Conservation (phyloP, 2,113 vertebrate species). For the Psilopogon haemacephalus region DNA sequence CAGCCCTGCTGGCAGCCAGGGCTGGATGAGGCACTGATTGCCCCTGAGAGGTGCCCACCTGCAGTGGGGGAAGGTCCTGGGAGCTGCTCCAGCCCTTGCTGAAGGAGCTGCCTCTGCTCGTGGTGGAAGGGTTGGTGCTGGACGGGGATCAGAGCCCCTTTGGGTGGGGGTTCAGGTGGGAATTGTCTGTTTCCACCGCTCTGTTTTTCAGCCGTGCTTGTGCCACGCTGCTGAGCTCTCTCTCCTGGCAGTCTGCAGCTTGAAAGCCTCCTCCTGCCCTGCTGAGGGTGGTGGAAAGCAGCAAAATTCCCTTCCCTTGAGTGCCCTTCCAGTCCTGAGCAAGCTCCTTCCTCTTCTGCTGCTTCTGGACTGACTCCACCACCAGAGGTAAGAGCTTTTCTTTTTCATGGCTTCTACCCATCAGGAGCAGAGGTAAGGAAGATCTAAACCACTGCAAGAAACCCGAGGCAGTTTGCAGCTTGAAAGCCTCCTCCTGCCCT, state of each 20-base stretch:
- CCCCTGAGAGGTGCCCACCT: fast-evolving
- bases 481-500: background rate
- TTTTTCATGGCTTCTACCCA: background rate
- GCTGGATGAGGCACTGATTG: background rate
- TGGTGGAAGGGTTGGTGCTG: fast-evolving
- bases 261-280: background rate
- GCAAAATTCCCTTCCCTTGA: fast-evolving
- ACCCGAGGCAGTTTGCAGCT: fast-evolving
- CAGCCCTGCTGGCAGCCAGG: background rate
- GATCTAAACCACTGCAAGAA: fast-evolving
- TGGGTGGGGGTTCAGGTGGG: background rate
- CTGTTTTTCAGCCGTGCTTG: background rate
- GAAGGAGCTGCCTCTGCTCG: background rate
- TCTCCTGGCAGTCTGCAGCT: fast-evolving
- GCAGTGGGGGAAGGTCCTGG: fast-evolving
- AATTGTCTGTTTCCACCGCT: fast-evolving
- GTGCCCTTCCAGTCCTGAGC: background rate
- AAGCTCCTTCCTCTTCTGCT: background rate
- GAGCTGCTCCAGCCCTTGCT: fast-evolving
- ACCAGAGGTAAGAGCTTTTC: background rate
- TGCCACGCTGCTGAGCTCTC: background rate
- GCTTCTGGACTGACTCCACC: background rate
- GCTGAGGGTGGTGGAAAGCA: background rate
- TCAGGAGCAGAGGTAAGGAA: background rate
- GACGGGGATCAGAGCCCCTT: background rate